A percentile compares a stretch with the other conserved stretches of the same genome.
phyloP scores from a whole-genome alignment of 2,797 vertebrate genomes.

The Dipus sagitta region DNA sequence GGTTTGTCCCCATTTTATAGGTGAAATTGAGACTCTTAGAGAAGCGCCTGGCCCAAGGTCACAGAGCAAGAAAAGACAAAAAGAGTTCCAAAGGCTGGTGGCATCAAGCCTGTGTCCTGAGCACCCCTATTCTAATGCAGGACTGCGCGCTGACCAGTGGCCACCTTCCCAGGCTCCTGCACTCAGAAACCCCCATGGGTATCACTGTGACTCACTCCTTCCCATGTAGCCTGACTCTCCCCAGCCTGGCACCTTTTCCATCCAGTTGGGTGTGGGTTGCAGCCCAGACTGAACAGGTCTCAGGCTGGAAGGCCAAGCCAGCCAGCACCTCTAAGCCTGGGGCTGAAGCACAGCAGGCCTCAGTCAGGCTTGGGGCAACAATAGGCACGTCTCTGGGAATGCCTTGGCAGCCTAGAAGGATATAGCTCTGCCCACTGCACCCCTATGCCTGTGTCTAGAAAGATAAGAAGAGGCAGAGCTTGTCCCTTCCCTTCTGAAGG shows the following conservation, averaged over 20 bases:
- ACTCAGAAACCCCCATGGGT: background rate
- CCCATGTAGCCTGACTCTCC: background rate
- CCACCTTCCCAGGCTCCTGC: background rate
- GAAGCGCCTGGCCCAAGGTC: background rate
- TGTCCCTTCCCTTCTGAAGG: background rate
- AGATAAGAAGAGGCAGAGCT: background rate
- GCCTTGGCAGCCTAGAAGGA: background rate
- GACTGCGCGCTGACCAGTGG: too few species aligned
- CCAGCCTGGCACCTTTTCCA: too few species aligned
- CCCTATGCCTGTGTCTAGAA: background rate
- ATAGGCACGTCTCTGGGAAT: too few species aligned
- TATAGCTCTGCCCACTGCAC: fast-evolving
- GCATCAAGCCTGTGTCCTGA: background rate
- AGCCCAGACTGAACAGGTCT: background rate
- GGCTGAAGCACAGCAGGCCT: background rate
- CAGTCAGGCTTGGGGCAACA: background rate
- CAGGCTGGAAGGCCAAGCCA: background rate
- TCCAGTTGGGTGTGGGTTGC: too few species aligned
- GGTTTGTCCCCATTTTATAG: background rate
- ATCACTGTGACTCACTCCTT: background rate
- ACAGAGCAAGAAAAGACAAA: background rate
- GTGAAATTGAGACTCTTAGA: background rate
- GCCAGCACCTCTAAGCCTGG: background rate
- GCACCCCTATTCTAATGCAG: background rate
- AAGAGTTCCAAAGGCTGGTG: background rate